Evolutionary conservation across 2,888 invertebrate genomes (phyloP).

Genomic region (Mellilla xanthometata): DNA sequence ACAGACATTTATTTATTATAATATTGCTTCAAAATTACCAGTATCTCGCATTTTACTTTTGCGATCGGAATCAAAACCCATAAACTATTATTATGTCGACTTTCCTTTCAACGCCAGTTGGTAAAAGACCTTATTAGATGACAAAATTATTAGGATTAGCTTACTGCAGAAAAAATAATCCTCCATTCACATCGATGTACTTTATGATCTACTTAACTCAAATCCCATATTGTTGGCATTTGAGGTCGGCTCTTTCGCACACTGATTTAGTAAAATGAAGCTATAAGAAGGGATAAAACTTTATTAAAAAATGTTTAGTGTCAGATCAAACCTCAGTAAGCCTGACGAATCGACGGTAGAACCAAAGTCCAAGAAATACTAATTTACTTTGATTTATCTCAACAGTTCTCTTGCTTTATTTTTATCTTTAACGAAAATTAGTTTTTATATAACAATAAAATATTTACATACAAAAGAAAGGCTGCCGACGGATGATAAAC

Average conservation of each 20-base stretch:
- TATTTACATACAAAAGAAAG: constrained; percentile 75
- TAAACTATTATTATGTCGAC: constrained; percentile 3
- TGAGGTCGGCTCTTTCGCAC: constrained; percentile 43
- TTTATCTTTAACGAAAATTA: constrained; percentile 33
- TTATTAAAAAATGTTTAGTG: constrained; percentile 60
- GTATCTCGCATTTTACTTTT: too few species aligned
- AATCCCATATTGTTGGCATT: constrained; percentile 57
- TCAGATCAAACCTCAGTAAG: constrained; percentile 53
- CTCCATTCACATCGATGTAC: constrained; percentile 39
- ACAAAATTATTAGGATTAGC: constrained; percentile 38
- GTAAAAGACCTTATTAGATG: constrained; percentile 28
- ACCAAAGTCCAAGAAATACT: constrained; percentile 23
- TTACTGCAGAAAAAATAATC: constrained; percentile 19
- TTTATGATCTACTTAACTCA: constrained; percentile 68
- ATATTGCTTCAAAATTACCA: too few species aligned
- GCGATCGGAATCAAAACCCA: neutral
- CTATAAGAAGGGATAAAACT: constrained; percentile 41
- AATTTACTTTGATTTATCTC: constrained; percentile 32
- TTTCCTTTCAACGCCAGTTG: constrained; percentile 1
- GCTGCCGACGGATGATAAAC: constrained; percentile 75
- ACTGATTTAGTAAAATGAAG: constrained; percentile 31
- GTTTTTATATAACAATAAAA: constrained; percentile 63
- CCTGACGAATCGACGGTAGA: constrained; percentile 50
- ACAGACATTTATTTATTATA: too few species aligned
- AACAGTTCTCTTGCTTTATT: constrained; percentile 19